phyloP scores from a whole-genome alignment of 2,797 vertebrate species.

The Octomys mimax region DNA sequence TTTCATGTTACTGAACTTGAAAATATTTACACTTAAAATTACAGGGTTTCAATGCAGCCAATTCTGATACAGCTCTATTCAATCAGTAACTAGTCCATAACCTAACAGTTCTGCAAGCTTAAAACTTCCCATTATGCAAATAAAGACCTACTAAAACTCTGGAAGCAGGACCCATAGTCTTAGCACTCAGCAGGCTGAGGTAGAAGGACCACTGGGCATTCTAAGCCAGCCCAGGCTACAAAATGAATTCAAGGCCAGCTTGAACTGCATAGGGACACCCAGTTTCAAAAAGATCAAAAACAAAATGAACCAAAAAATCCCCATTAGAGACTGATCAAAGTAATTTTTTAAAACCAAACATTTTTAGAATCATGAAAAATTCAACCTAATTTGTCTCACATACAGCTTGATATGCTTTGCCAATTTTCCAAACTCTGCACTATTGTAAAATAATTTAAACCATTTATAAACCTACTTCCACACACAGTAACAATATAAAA shows the following conservation, averaged over 20 bases:
- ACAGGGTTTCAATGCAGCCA: not conserved
- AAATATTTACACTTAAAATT: slow-evolving; percentile 67
- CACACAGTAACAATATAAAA: slow-evolving; percentile 32
- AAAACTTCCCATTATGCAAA: slow-evolving; percentile 47
- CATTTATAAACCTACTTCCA: slow-evolving; percentile 39
- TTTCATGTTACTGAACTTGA: slow-evolving; percentile 40
- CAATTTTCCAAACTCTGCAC: slow-evolving; percentile 44
- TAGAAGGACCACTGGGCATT: no score
- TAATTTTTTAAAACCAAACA: slow-evolving; percentile 12
- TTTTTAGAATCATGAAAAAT: not conserved
- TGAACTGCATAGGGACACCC: no score
- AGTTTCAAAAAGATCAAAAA: no score
- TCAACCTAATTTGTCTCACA: slow-evolving; percentile 38
- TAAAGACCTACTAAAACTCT: slow-evolving; percentile 14
- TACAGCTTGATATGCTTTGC: not conserved
- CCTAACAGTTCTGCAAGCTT: slow-evolving; percentile 40
- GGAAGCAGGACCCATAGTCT: no score
- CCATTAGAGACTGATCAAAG: not conserved
- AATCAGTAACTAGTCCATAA: slow-evolving; percentile 5
- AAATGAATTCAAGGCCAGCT: no score
- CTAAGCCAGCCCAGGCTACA: no score
- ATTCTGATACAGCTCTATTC: slow-evolving; percentile 28
- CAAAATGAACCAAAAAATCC: not conserved
- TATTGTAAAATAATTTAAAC: slow-evolving; percentile 59
- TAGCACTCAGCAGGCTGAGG: no score